phyloP scores from a whole-genome alignment of 2,113 vertebrate genomes.

The Leucosticte australis region DNA sequence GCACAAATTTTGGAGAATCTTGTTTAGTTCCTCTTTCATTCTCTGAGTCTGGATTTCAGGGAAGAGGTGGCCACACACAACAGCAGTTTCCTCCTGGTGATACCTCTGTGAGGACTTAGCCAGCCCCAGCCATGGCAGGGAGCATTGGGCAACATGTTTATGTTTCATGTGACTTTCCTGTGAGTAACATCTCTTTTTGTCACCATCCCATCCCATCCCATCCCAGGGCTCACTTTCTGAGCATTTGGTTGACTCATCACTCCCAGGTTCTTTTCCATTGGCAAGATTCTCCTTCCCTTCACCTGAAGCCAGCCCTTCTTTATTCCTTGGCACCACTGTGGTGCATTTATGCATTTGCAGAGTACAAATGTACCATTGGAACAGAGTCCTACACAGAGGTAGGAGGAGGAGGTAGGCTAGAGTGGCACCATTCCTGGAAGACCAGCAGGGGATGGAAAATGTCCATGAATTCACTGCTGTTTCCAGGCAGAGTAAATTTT shows the following conservation, averaged over 20 bases:
- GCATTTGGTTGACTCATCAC: neutral
- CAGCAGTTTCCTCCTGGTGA: neutral
- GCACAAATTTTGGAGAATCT: neutral
- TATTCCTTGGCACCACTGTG: neutral
- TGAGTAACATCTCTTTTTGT: neutral
- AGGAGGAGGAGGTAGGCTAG: neutral
- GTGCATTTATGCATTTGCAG: neutral
- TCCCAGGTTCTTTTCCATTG: neutral
- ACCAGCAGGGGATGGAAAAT: neutral
- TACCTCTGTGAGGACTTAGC: neutral
- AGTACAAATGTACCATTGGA: neutral
- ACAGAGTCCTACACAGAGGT: neutral
- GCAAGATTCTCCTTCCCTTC: neutral
- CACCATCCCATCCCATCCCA: neutral
- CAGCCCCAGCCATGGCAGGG: fast-evolving
- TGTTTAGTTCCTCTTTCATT: neutral
- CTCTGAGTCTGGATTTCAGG: neutral
- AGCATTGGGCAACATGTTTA: fast-evolving
- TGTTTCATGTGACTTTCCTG: neutral
- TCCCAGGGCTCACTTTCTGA: neutral
- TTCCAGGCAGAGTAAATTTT: neutral
- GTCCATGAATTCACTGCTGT: neutral
- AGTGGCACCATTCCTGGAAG: neutral
- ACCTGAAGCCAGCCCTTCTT: neutral
- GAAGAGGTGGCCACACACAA: neutral